Evolutionary conservation across 92 coral and sea anemone species (phyloP).

Genomic region (Phenganax subtilis): DNA sequence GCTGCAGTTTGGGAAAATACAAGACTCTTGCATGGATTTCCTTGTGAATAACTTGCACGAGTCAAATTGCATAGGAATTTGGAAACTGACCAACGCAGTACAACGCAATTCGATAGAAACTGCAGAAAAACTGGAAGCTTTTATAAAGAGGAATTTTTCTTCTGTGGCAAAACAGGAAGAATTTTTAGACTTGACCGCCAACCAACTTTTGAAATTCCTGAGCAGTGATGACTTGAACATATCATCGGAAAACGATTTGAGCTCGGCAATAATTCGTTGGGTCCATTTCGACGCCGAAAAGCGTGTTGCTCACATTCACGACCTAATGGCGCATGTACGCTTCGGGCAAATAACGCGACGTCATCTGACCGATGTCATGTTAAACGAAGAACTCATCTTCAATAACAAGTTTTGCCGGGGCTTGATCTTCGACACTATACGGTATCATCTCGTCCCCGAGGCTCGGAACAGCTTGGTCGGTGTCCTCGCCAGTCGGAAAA

Average conservation of each 20-base stretch:
- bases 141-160: constrained; percentile 71
- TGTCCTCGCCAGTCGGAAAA: constrained; percentile 44
- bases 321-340: constrained; percentile 77
- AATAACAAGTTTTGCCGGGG: constrained; percentile 74
- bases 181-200: constrained; percentile 54
- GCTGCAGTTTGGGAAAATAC: constrained; percentile 77
- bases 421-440: constrained; percentile 78
- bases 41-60: constrained; percentile 71
- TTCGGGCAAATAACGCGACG: constrained; percentile 84
- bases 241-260: constrained; percentile 75
- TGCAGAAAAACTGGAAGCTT: constrained; percentile 63
- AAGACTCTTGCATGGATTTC: constrained; percentile 86
- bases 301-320: constrained; percentile 55
- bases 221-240: constrained; percentile 83
- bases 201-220: constrained; percentile 65
- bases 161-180: constrained; percentile 76
- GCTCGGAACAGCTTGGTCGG: constrained; percentile 57
- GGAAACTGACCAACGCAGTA: constrained; percentile 76
- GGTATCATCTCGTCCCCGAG: constrained; percentile 91
- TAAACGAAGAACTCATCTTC: constrained; percentile 77
- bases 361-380: constrained; percentile 79
- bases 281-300: constrained; percentile 59
- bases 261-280: constrained; percentile 81
- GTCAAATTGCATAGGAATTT: constrained; percentile 73
- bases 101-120: constrained; percentile 62